Conservation (phyloP, 2,113 vertebrate species). For the Rhabdornis inornatus region DNA sequence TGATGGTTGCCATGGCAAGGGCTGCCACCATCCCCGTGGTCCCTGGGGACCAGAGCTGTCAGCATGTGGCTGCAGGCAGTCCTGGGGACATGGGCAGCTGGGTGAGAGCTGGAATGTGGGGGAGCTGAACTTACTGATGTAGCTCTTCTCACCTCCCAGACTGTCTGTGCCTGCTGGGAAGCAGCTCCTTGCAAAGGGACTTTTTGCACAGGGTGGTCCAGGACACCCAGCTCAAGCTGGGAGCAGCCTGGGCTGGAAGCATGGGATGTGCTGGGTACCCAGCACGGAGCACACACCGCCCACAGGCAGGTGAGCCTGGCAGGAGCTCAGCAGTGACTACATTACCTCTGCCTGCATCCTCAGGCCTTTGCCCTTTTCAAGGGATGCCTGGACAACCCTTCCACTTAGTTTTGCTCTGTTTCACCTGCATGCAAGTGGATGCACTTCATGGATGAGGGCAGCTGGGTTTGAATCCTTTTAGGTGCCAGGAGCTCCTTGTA, state of each 20-base stretch:
- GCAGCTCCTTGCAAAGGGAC: background rate
- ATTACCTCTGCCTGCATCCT: background rate
- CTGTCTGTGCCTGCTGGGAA: background rate
- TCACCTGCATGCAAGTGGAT: background rate
- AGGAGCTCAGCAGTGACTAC: background rate
- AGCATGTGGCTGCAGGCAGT: slow-evolving; percentile 16
- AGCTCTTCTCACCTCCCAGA: background rate
- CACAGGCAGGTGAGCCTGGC: background rate
- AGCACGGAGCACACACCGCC: accelerated
- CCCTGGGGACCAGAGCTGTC: background rate
- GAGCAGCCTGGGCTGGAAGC: background rate
- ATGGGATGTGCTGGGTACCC: accelerated
- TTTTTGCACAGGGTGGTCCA: accelerated
- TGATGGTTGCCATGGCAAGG: slow-evolving; percentile 25
- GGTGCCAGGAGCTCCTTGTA: background rate
- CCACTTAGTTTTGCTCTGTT: background rate
- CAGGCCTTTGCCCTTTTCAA: background rate
- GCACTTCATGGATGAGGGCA: background rate
- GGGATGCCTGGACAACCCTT: background rate
- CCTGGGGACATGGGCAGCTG: slow-evolving; percentile 51
- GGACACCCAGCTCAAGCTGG: background rate
- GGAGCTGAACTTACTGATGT: background rate
- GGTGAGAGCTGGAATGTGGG: background rate
- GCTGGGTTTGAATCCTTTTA: background rate
- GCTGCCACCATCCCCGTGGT: background rate